Percentiles rank a stretch among this genome's conserved stretches.
phyloP scores from a whole-genome alignment of 2,113 vertebrate species.

The Ginglymostoma cirratum region DNA sequence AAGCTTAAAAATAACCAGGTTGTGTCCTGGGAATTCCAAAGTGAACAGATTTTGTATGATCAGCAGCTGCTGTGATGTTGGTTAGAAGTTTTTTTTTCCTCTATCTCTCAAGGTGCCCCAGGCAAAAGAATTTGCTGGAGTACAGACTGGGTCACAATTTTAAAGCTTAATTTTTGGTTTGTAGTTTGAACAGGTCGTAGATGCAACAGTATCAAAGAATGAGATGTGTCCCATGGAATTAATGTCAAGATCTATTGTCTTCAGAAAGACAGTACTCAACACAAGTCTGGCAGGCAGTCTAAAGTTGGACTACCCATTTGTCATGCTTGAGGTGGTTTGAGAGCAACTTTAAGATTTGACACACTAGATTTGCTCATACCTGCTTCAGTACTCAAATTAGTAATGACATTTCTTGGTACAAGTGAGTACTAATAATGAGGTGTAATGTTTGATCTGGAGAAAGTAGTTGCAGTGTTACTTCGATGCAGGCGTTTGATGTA shows the following conservation, averaged over 20 bases:
- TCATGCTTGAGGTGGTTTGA: not conserved
- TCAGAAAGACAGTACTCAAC: not conserved
- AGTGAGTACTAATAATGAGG: not conserved
- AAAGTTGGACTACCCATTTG: not conserved
- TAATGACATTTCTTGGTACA: not conserved
- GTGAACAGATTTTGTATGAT: not conserved
- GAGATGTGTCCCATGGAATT: not conserved
- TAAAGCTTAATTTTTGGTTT: not conserved
- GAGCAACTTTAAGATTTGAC: not conserved
- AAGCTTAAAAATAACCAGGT: slow-evolving; percentile 3
- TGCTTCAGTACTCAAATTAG: not conserved
- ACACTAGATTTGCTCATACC: not conserved
- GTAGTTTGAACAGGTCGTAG: not conserved
- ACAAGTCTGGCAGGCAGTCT: not conserved
- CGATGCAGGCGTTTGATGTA: not conserved
- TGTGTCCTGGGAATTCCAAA: slow-evolving; percentile 4
- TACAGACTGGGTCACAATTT: not conserved
- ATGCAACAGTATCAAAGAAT: not conserved
- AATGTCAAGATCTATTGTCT: not conserved
- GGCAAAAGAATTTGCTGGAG: not conserved
- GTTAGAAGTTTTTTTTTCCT: not conserved
- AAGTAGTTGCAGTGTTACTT: not conserved
- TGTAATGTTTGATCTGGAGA: not conserved
- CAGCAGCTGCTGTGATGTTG: not conserved
- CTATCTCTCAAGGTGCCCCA: no score